Conservation (phyloP, 2,797 vertebrate genomes). For the Naso thynnoides region DNA sequence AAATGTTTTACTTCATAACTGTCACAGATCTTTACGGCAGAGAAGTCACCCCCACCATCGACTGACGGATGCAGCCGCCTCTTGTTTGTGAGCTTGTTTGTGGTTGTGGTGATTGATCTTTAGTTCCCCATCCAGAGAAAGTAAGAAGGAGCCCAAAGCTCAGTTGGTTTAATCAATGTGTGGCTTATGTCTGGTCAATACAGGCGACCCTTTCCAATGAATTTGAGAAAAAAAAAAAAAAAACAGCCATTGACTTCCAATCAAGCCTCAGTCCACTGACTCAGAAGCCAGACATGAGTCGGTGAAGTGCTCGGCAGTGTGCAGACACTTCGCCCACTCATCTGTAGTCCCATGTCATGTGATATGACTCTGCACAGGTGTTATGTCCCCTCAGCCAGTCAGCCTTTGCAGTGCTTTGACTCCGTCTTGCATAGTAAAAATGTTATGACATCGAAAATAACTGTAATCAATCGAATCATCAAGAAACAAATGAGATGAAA, state of each 20-base stretch:
- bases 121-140: neutral
- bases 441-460: neutral
- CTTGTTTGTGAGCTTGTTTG: neutral
- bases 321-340: slow-evolving; percentile 16
- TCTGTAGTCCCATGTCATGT: slow-evolving; percentile 11
- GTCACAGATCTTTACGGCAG: no score
- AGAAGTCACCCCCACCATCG: no score
- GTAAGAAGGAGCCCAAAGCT: slow-evolving; percentile 4
- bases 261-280: slow-evolving; percentile 9
- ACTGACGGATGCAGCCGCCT: neutral
- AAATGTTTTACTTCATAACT: neutral
- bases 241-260: slow-evolving; percentile 12
- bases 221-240: slow-evolving; percentile 3
- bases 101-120: neutral
- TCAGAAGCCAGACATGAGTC: slow-evolving; percentile 30
- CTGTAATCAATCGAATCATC: neutral
- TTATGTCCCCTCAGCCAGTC: neutral
- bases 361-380: slow-evolving; percentile 3
- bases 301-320: slow-evolving; percentile 3
- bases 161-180: slow-evolving; percentile 7
- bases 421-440: neutral
- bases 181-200: slow-evolving; percentile 20
- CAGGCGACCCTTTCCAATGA: slow-evolving; percentile 10
- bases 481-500: neutral
- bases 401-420: neutral